A percentile compares a stretch with the other conserved stretches of the same genome.
Conservation (phyloP, 2,113 vertebrate genomes). For the Aviceda subcristata region DNA sequence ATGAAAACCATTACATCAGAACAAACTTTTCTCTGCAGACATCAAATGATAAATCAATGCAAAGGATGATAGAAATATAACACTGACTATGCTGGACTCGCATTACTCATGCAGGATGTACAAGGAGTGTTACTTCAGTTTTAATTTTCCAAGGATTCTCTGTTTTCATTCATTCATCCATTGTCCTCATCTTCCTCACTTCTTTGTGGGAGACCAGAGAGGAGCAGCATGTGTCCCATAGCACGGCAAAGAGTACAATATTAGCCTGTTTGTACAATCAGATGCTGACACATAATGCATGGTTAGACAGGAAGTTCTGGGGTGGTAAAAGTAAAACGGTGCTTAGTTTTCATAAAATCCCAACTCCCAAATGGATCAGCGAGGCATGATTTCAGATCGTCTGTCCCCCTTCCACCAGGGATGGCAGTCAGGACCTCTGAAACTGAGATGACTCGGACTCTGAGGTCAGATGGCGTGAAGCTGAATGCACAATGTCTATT, state of each 20-base stretch:
- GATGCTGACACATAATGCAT: rapidly evolving
- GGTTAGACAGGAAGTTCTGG: neutral
- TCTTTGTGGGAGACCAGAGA: neutral
- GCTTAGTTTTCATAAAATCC: neutral
- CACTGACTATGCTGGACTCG: neutral
- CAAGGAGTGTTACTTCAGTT: neutral
- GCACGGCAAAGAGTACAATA: rapidly evolving
- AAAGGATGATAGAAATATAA: neutral
- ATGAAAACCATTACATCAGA: neutral
- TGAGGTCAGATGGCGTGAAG: rapidly evolving
- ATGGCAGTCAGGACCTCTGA: neutral
- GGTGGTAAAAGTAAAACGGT: neutral
- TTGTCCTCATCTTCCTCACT: neutral
- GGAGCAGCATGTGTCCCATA: neutral
- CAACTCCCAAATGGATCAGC: neutral
- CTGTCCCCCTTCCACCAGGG: neutral
- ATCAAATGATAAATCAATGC: neutral
- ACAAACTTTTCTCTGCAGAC: neutral
- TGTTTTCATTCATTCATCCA: neutral
- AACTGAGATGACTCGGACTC: neutral
- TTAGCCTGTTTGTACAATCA: neutral
- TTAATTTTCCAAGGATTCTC: neutral
- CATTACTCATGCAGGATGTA: neutral
- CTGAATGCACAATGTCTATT: rapidly evolving
- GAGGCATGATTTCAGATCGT: neutral